phyloP scores from a whole-genome alignment of 2,797 vertebrate species.

The Myioborus melanocephalus region DNA sequence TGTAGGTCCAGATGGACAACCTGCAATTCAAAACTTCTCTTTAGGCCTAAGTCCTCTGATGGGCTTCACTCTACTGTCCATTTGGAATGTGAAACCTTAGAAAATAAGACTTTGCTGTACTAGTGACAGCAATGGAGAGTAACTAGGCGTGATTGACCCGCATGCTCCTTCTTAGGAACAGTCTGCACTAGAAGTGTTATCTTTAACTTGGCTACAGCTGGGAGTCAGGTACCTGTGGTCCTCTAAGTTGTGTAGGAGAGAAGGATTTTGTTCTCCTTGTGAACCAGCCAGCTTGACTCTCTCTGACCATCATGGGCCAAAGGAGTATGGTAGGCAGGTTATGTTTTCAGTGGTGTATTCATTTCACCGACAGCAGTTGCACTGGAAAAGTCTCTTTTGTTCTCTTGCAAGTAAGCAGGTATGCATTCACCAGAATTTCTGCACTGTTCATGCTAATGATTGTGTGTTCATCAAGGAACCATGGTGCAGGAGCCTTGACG shows the following conservation, averaged over 20 bases:
- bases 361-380: not conserved
- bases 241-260: not conserved
- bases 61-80: not conserved
- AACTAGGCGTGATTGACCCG: not conserved
- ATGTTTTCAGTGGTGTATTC: not conserved
- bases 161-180: not conserved
- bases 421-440: not conserved
- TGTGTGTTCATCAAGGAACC: not conserved
- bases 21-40: not conserved
- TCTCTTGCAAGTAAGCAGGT: not conserved
- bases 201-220: not conserved
- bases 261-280: not conserved
- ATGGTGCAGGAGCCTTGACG: not conserved
- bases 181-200: not conserved
- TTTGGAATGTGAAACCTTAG: not conserved
- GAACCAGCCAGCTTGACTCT: not conserved
- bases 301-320: not conserved
- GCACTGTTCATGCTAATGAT: not conserved
- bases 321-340: not conserved
- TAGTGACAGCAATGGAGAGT: not conserved
- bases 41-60: not conserved
- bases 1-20: fast-evolving
- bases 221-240: not conserved
- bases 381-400: not conserved
- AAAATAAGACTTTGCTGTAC: not conserved